These are phyloP conservation scores for Maniola hyperantus DNA, from an alignment of 2,888 invertebrate genomes.

Conservation along the genomic window DNA sequence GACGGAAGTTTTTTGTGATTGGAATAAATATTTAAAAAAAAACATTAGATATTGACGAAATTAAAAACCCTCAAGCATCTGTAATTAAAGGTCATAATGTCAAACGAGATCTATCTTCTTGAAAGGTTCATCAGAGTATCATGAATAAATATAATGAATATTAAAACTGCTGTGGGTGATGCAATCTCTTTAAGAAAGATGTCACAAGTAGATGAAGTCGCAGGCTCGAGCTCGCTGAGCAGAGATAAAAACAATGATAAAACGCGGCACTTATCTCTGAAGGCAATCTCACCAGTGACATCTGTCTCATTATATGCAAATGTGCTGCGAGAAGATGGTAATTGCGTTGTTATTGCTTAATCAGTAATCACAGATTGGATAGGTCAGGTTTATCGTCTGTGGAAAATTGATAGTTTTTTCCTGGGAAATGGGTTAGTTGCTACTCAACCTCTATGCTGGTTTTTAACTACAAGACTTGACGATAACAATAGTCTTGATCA, in stretches of 20 bases:
- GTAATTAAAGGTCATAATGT: neutral
- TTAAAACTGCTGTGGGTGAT: neutral
- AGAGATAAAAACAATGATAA: constrained; percentile 18
- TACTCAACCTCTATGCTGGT: neutral
- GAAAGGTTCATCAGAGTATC: neutral
- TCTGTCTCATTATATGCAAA: constrained; percentile 63
- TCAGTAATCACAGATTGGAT: constrained; percentile 34
- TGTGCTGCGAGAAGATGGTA: constrained; percentile 42
- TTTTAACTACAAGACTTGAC: too few species aligned
- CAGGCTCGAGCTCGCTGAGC: neutral
- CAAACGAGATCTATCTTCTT: constrained; percentile 2
- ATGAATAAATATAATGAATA: constrained; percentile 1
- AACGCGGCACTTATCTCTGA: constrained; percentile 18
- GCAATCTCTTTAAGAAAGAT: neutral
- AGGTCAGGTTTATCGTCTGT: constrained; percentile 29
- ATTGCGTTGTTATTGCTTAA: constrained; percentile 51
- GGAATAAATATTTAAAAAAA: too few species aligned
- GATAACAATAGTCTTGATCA: too few species aligned
- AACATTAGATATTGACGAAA: too few species aligned
- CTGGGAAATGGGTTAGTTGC: neutral
- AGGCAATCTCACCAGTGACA: constrained; percentile 46
- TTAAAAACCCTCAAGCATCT: too few species aligned
- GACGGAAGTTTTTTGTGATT: too few species aligned
- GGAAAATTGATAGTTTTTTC: constrained; percentile 17
- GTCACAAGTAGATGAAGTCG: constrained; percentile 6